A percentile compares a stretch with the other conserved stretches of the same genome.
Conservation (phyloP, 2,797 vertebrate species). For the Gallinago stenura region DNA sequence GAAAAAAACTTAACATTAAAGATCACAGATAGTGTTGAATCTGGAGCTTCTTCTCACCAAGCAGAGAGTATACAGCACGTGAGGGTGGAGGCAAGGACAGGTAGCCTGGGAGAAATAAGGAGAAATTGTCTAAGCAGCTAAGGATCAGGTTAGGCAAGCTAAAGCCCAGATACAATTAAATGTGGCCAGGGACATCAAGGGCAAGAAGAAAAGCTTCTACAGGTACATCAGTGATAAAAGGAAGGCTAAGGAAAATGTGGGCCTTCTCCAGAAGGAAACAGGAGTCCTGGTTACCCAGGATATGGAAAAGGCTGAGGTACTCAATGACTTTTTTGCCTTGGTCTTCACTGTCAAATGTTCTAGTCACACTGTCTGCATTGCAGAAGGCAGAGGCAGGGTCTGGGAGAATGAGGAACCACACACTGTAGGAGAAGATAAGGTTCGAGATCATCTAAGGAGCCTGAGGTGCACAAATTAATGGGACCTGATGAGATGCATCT, state of each 20-base stretch:
- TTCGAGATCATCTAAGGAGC: neutral
- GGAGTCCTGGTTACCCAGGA: neutral
- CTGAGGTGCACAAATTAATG: neutral
- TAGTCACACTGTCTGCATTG: neutral
- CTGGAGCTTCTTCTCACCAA: neutral
- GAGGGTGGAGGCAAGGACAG: neutral
- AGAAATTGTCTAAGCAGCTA: neutral
- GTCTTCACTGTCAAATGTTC: neutral
- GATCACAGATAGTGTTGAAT: neutral
- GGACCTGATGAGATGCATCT: neutral
- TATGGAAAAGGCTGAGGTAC: neutral
- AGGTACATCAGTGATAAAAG: neutral
- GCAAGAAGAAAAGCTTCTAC: neutral
- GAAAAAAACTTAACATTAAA: neutral
- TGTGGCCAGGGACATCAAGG: neutral
- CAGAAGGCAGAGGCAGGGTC: neutral
- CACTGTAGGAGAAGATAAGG: neutral
- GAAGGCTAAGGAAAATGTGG: neutral
- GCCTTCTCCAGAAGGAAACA: neutral
- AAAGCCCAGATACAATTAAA: neutral
- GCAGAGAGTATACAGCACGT: neutral
- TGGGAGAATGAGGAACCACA: neutral
- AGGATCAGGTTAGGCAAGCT: neutral
- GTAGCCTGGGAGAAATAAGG: neutral
- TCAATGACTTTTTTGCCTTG: neutral